Evolutionary conservation across 2,797 vertebrate genomes (phyloP).

Genomic region (Periparus ater): DNA sequence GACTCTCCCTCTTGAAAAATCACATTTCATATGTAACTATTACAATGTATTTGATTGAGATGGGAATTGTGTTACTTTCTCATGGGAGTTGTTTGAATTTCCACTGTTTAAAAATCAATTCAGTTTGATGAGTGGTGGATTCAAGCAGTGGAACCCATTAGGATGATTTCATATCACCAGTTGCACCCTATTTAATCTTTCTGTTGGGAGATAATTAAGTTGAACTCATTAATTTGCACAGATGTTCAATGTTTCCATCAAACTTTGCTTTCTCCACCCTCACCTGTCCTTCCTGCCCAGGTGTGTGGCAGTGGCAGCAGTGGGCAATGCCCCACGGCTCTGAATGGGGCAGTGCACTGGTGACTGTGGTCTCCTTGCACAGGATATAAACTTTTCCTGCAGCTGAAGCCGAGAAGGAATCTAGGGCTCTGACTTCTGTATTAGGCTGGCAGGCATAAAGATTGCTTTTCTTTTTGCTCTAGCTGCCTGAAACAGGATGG

Average conservation of each 20-base stretch:
- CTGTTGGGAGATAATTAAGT: constrained; percentile 46
- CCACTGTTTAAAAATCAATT: constrained; percentile 62
- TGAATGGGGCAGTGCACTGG: rapidly evolving
- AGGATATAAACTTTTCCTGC: not conserved
- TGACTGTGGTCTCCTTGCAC: not conserved
- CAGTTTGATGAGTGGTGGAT: constrained; percentile 33
- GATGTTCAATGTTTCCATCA: not conserved
- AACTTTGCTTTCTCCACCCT: not conserved
- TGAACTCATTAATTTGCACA: constrained; percentile 29
- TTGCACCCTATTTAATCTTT: constrained; percentile 53
- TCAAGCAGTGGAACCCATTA: constrained; percentile 52
- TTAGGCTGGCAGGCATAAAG: not conserved
- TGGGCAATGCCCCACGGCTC: not conserved
- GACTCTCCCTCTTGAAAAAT: constrained; percentile 14
- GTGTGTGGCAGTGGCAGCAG: not conserved
- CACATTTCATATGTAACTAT: constrained; percentile 50
- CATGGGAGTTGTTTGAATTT: constrained; percentile 56
- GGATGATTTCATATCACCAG: constrained; percentile 16
- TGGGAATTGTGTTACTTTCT: constrained; percentile 58
- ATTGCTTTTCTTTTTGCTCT: not conserved
- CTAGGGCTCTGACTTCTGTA: not conserved
- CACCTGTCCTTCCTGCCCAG: not conserved
- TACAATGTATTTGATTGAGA: constrained; percentile 55
- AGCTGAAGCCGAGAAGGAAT: not conserved
- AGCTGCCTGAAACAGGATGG: not conserved